These are phyloP conservation scores for Arrhopalites spinosus DNA, from an alignment of 2,888 invertebrate genomes.

Conservation along the genomic window DNA sequence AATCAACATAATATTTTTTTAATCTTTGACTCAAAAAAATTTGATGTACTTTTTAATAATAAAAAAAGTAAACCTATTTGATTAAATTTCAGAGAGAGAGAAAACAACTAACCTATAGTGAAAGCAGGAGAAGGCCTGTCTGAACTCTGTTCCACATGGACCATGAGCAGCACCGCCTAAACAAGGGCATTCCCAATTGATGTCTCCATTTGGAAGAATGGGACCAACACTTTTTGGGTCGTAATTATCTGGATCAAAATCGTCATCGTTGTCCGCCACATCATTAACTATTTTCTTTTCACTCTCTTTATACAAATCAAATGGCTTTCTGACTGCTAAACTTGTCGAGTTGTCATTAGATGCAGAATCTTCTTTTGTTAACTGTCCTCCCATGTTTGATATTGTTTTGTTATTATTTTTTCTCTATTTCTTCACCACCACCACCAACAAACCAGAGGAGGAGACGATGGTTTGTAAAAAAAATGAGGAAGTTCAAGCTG, in stretches of 20 bases:
- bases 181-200: constrained; percentile 97
- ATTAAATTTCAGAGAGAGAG: not conserved
- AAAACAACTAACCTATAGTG: constrained; percentile 74
- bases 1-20: no score
- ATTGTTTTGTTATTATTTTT: no score
- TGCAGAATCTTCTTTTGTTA: constrained; percentile 44
- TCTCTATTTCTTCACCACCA: no score
- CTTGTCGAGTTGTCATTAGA: constrained; percentile 20
- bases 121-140: constrained; percentile 93
- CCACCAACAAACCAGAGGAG: no score
- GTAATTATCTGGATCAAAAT: constrained; percentile 65
- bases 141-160: constrained; percentile 90
- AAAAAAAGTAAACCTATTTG: not conserved
- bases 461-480: no score
- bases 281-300: constrained; percentile 28
- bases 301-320: constrained; percentile 31
- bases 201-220: constrained; percentile 80
- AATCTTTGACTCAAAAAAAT: not conserved
- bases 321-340: constrained; percentile 27
- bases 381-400: constrained; percentile 44
- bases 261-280: constrained; percentile 29
- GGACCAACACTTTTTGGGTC: constrained; percentile 76
- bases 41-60: no score
- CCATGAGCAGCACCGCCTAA: constrained; percentile 97
- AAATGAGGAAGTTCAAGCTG: not conserved